Percentiles rank a stretch among this genome's conserved stretches.
Conservation (phyloP, 2,888 invertebrate genomes). For the Hypercompe scribonia region DNA sequence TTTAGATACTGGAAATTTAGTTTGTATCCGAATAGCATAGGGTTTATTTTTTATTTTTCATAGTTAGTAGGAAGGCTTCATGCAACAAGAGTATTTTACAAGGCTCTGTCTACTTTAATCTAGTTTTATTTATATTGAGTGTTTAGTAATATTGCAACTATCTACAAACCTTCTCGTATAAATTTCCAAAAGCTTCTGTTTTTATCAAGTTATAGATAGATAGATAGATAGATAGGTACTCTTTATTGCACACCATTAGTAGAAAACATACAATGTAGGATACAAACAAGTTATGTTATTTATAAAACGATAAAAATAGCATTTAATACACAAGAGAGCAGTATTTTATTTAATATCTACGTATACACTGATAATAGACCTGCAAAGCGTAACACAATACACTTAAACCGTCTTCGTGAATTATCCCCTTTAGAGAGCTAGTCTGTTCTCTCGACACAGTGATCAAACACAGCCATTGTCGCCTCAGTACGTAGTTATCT, state of each 20-base stretch:
- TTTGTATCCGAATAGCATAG: slow-evolving; percentile 14
- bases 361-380: not conserved
- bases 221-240: too few species aligned
- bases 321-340: not conserved
- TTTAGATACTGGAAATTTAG: slow-evolving; percentile 35
- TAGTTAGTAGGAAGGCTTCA: slow-evolving; percentile 19
- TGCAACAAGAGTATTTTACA: slow-evolving; percentile 14
- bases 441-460: not conserved
- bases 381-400: not conserved
- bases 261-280: too few species aligned
- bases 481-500: not conserved
- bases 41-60: slow-evolving; percentile 30
- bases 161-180: not conserved
- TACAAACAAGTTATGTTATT: not conserved
- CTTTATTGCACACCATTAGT: too few species aligned
- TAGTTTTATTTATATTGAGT: not conserved
- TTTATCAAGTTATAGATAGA: too few species aligned
- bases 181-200: not conserved
- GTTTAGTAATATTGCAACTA: not conserved
- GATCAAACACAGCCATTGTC: not conserved
- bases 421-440: not conserved
- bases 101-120: slow-evolving; percentile 29
- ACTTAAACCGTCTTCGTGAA: not conserved
- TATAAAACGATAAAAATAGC: not conserved
- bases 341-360: not conserved